phyloP scores from a whole-genome alignment of 1,140 invertebrate genomes.

The Mactra quadrangularis region DNA sequence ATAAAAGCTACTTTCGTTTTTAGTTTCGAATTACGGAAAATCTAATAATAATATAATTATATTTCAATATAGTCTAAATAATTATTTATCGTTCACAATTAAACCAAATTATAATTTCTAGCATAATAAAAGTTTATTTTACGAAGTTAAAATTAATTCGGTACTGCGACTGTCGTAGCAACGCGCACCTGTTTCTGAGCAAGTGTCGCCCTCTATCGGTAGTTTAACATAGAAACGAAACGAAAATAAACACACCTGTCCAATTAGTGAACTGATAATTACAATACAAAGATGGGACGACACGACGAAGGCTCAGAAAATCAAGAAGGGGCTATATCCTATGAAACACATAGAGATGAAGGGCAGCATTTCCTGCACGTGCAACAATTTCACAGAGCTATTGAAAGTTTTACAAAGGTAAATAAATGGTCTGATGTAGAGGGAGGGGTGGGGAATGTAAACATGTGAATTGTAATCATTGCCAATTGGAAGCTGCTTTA shows the following conservation, averaged over 20 bases:
- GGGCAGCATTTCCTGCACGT: slow-evolving; percentile 80
- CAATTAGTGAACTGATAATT: neutral
- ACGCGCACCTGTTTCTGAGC: slow-evolving; percentile 40
- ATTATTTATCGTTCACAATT: too few species aligned
- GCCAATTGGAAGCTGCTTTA: too few species aligned
- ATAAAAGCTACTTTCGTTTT: neutral
- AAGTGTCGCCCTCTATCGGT: slow-evolving; percentile 22
- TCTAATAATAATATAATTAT: too few species aligned
- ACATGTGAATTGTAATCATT: neutral
- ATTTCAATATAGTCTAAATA: too few species aligned
- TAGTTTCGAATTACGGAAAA: too few species aligned
- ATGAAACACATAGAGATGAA: slow-evolving; percentile 80
- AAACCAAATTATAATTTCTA: too few species aligned
- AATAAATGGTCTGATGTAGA: too few species aligned
- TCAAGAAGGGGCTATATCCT: slow-evolving; percentile 70
- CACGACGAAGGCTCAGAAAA: slow-evolving; percentile 76
- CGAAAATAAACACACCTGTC: slow-evolving; percentile 60
- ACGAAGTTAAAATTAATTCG: too few species aligned
- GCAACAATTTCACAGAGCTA: slow-evolving; percentile 79
- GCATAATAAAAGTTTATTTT: too few species aligned
- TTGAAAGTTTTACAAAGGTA: slow-evolving; percentile 83
- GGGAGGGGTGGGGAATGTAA: slow-evolving; percentile 31
- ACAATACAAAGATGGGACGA: slow-evolving; percentile 10
- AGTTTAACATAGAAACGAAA: slow-evolving; percentile 56
- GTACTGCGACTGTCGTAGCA: slow-evolving; percentile 7